Percentiles rank a stretch among this genome's conserved stretches.
Conservation (phyloP, 2,113 vertebrate species). For the Pitta sordida region DNA sequence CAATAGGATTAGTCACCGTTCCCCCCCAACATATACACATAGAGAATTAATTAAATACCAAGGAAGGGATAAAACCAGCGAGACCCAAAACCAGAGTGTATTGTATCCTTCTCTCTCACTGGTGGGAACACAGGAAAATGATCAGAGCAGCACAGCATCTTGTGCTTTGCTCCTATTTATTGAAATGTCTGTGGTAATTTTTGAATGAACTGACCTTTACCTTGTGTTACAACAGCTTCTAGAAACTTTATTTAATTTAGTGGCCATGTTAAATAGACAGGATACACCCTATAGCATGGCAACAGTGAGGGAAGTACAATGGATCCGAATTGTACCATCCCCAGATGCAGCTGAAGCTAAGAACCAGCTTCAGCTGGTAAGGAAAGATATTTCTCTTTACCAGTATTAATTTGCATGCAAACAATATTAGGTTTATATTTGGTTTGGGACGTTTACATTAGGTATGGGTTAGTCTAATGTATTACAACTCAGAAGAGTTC, state of each 20-base stretch:
- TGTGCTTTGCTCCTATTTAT: neutral
- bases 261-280: neutral
- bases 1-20: slow-evolving; percentile 42
- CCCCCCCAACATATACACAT: neutral
- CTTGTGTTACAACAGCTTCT: neutral
- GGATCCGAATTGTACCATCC: neutral
- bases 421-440: neutral
- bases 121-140: neutral
- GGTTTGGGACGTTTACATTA: neutral
- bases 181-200: neutral
- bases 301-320: neutral
- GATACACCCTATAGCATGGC: neutral
- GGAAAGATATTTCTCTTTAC: neutral
- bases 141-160: neutral
- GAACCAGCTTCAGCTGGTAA: neutral
- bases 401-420: neutral
- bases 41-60: slow-evolving; percentile 36
- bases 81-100: neutral
- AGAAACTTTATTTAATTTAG: neutral
- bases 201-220: neutral
- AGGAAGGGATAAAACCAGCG: slow-evolving; percentile 21
- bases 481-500: neutral
- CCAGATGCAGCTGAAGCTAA: neutral
- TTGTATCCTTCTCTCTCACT: neutral
- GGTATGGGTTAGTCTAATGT: neutral